These are phyloP conservation scores for Ruditapes philippinarum DNA, from an alignment of 1,140 invertebrate genomes.

Conservation along the genomic window DNA sequence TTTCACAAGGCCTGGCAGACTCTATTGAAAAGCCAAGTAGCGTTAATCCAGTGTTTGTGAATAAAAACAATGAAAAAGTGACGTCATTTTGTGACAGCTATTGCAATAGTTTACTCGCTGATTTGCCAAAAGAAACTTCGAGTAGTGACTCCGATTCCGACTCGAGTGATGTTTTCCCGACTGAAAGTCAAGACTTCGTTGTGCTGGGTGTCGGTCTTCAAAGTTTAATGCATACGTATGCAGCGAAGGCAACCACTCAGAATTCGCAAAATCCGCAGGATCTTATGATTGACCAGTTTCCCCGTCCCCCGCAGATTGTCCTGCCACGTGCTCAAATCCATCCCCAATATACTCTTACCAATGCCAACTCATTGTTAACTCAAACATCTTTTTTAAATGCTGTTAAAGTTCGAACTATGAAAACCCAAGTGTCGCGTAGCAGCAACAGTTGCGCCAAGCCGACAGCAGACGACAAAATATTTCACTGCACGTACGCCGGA, in stretches of 20 bases:
- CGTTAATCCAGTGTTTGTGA: constrained; percentile 69
- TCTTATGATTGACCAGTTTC: constrained; percentile 50
- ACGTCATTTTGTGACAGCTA: constrained; percentile 75
- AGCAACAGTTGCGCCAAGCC: constrained; percentile 1
- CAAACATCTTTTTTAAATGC: constrained; percentile 71
- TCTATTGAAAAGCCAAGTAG: constrained; percentile 73
- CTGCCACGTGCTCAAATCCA: constrained; percentile 45
- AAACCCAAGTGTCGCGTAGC: constrained; percentile 58
- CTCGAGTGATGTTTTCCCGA: constrained; percentile 68
- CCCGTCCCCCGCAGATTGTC: constrained; percentile 28
- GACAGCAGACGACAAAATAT: constrained; percentile 87
- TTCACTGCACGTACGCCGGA: constrained; percentile 89
- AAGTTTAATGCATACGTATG: constrained; percentile 83
- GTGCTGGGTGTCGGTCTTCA: constrained; percentile 87
- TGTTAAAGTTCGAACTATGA: constrained; percentile 71
- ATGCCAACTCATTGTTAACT: constrained; percentile 73
- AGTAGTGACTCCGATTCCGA: constrained; percentile 30
- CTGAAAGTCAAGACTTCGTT: constrained; percentile 81
- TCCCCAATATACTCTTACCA: constrained; percentile 61
- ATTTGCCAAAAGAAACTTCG: constrained; percentile 32
- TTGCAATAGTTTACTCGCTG: constrained; percentile 63
- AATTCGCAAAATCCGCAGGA: constrained; percentile 38
- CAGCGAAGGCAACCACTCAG: constrained; percentile 64
- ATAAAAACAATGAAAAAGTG: constrained; percentile 67
- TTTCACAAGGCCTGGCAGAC: constrained; percentile 83